Evolutionary conservation across 1,140 invertebrate species (phyloP).

Genomic region (Cyphomyrmex costatus): DNA sequence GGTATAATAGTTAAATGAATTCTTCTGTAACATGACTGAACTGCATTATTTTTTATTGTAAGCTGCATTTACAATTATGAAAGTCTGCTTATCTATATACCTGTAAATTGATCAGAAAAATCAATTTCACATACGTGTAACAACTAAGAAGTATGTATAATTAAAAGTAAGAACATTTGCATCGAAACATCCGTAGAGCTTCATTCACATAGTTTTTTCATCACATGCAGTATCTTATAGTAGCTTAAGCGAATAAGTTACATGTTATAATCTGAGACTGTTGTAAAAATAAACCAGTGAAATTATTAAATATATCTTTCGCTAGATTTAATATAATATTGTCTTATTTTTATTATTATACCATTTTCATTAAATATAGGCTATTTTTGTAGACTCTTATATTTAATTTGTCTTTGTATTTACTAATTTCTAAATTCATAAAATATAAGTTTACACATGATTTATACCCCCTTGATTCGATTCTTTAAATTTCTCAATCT

Average conservation of each 20-base stretch:
- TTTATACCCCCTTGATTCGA: neutral
- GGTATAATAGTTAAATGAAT: constrained; percentile 29
- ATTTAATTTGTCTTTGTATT: neutral
- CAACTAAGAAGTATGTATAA: constrained; percentile 14
- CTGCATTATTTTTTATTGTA: constrained; percentile 37
- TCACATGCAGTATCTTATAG: constrained; percentile 17
- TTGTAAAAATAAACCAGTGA: constrained; percentile 49
- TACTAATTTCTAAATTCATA: neutral
- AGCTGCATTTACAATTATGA: constrained; percentile 23
- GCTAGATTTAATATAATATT: constrained; percentile 58
- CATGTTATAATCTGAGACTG: constrained; percentile 47
- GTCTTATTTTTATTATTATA: constrained; percentile 31
- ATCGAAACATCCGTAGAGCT: constrained; percentile 43
- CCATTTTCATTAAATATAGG: neutral
- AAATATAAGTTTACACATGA: neutral
- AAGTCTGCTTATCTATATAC: constrained; percentile 46
- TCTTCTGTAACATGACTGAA: constrained; percentile 23
- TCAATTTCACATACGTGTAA: constrained; percentile 27
- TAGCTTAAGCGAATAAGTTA: constrained; percentile 37
- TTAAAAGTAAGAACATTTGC: constrained; percentile 8
- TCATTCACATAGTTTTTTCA: constrained; percentile 37
- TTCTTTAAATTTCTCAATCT: neutral
- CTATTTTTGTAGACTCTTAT: neutral
- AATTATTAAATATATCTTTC: constrained; percentile 64
- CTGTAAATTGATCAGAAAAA: constrained; percentile 25